These are phyloP conservation scores for Pangasius mekongensis DNA, from an alignment of 2,797 vertebrate species.

Conservation along the genomic window DNA sequence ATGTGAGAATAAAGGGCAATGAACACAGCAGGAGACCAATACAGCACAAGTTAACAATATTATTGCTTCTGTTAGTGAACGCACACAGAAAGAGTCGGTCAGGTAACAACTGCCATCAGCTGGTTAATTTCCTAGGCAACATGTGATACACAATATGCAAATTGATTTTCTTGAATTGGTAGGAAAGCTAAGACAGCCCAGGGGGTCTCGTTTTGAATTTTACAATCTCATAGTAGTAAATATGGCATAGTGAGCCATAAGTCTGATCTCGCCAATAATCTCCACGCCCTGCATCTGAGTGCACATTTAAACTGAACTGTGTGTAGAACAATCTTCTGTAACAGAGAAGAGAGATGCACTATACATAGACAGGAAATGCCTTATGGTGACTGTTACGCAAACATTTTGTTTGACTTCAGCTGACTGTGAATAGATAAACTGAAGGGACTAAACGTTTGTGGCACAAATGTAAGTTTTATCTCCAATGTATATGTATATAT, in stretches of 20 bases:
- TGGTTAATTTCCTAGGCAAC: neutral
- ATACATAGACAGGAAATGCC: neutral
- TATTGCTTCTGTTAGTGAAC: neutral
- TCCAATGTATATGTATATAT: too few relatives aligned
- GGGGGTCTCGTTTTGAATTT: neutral
- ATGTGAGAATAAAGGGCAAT: conserved; percentile 10
- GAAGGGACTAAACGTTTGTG: neutral
- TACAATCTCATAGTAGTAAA: neutral
- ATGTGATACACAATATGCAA: neutral
- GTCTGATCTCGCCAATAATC: neutral
- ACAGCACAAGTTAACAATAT: neutral
- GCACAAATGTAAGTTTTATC: too few relatives aligned
- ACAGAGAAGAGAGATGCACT: neutral
- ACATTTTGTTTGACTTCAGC: neutral
- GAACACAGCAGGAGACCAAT: neutral
- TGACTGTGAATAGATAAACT: neutral
- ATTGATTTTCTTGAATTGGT: neutral
- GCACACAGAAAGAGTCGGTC: neutral
- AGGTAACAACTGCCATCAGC: neutral
- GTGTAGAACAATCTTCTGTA: neutral
- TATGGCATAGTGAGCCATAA: neutral
- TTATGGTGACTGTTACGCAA: neutral
- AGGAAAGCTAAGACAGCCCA: neutral
- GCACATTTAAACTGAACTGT: neutral
- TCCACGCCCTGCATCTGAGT: neutral